Base-by-base conservation (phyloP, 2,888 invertebrate genomes). In the Agrotis ipsilon region DNA sequence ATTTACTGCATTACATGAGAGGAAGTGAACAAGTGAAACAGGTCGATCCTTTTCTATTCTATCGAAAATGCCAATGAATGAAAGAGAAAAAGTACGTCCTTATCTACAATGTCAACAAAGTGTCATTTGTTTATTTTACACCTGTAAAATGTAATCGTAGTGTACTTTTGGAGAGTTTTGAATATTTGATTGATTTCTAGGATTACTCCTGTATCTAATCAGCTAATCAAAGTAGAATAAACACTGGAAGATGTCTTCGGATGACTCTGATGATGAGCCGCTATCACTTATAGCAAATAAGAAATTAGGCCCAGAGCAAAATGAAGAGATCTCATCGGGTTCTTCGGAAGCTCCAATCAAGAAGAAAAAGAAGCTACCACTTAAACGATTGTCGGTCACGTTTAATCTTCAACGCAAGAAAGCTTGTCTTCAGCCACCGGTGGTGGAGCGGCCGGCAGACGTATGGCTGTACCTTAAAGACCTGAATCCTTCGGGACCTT, bases 401-500 rank as follows among this genome's bases (percentile, higher is more conserved):
- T 90, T 91, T 69, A 85, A 87, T 66, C 59, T 90, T 48, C 83
- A 68, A n/a, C 83, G 85, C 13, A 83, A 82, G 32, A 78, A 70
- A 39, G 19, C 60, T 68, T 73, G 66, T 24, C 68, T 86, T 13
- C 67, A 75, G 4, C 88, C 87, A 1, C 79, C 91, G 4, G 86
- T 93, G 3, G 89, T 94, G 11, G 92, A 94, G 72, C 89, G 95
- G 32, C 96, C 96, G 0, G 66, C 88, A 3, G 96, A 96, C 83
- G 96, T 96, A 2, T 96, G 96, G 96, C 83, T 96, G 48, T 96
- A 96, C 79, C 78, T 96, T n/a, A 96, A 95, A 85, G 96, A 96
- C 81, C 86, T 96, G 11, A 96, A 94, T 69, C 91, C 92, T 5
- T 86, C 92, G 14, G 96, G 96, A 0, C 96, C 96, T 0, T 96